phyloP scores from a whole-genome alignment of 2,797 vertebrate species.

The Tauraco hartlaubi region DNA sequence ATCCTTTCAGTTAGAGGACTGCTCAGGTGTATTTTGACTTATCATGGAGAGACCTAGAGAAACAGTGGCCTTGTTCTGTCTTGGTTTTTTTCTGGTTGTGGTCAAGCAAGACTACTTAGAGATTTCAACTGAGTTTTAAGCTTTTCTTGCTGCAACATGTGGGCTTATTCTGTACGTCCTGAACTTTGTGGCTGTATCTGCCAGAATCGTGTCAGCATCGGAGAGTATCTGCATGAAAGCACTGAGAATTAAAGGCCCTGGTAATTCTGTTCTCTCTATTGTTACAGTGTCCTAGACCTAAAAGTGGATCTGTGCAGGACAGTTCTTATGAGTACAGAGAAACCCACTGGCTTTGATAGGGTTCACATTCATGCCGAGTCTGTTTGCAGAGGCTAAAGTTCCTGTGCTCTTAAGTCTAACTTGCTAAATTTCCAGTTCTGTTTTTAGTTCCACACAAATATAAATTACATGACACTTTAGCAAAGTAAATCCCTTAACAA shows the following conservation, averaged over 20 bases:
- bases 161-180: neutral
- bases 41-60: neutral
- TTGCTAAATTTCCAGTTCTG: neutral
- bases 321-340: neutral
- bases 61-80: neutral
- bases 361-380: neutral
- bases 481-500: neutral
- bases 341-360: neutral
- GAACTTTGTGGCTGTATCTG: conserved; percentile 21
- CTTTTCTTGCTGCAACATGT: neutral
- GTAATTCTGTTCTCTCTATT: conserved; percentile 21
- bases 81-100: neutral
- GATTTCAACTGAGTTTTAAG: neutral
- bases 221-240: neutral
- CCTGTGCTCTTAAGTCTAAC: neutral
- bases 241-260: neutral
- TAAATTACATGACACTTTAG: neutral
- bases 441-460: neutral
- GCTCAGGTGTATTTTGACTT: neutral
- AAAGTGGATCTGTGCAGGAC: conserved; percentile 35
- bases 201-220: neutral
- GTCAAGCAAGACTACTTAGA: neutral
- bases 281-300: conserved; percentile 6
- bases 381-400: conserved; percentile 27
- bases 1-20: neutral